A percentile compares a stretch with the other conserved stretches of the same genome.
These are phyloP conservation scores for Anthopleura sola DNA, from an alignment of 64 coral and sea anemone species.

Conservation along the genomic window DNA sequence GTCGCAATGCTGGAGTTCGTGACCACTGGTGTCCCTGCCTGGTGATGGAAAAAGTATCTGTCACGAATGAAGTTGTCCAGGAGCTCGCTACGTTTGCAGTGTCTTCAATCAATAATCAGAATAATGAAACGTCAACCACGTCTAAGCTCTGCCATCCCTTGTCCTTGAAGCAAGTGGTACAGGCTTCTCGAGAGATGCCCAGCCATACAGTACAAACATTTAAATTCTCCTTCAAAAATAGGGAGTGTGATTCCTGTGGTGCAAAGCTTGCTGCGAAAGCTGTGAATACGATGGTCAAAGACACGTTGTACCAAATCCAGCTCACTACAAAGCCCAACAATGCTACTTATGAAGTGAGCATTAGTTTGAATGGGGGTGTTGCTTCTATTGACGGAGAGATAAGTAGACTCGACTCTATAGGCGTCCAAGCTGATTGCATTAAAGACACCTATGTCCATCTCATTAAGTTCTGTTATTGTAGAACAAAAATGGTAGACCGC, in stretches of 20 bases:
- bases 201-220: constrained; percentile 9
- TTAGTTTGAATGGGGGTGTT: constrained; percentile 19
- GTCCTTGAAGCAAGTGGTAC: not conserved
- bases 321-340: constrained; percentile 13
- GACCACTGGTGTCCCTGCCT: constrained; percentile 28
- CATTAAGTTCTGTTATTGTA: constrained; percentile 12
- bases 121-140: not conserved
- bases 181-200: constrained; percentile 12
- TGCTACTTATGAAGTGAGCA: not conserved
- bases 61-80: not conserved
- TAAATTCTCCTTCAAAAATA: constrained; percentile 6
- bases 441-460: constrained; percentile 9
- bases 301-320: constrained; percentile 31
- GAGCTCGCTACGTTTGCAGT: constrained; percentile 11
- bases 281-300: constrained; percentile 15
- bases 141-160: not conserved
- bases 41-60: not conserved
- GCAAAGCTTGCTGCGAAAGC: not conserved
- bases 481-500: no score
- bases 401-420: constrained; percentile 28
- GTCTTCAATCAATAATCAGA: not conserved
- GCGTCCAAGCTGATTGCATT: constrained; percentile 13
- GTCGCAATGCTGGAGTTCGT: not conserved
- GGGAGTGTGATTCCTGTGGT: not conserved
- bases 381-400: constrained; percentile 44